These are phyloP conservation scores for Hylaea fasciaria DNA, from an alignment of 2,888 invertebrate species.

Conservation along the genomic window DNA sequence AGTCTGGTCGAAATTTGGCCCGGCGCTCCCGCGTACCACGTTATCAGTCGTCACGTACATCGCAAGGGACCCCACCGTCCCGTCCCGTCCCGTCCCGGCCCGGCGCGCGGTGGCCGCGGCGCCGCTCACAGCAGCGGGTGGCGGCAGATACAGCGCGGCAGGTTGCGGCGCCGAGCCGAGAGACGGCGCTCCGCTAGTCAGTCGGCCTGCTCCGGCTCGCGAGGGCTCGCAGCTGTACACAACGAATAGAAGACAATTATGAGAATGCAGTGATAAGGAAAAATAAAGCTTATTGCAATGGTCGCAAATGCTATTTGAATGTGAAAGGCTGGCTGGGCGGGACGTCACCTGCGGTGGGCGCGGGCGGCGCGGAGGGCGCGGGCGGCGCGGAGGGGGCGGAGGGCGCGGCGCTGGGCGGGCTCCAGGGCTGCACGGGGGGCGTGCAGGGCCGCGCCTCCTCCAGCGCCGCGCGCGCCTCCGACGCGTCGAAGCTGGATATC, in stretches of 20 bases:
- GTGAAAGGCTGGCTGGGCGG: too few species aligned
- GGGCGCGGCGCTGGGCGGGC: constrained; percentile 52
- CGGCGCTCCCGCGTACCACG: too few species aligned
- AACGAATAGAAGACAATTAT: too few species aligned
- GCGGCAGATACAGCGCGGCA: constrained; percentile 33
- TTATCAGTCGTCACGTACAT: too few species aligned
- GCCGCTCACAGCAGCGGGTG: not conserved
- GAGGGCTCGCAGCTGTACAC: too few species aligned
- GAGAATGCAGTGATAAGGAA: too few species aligned
- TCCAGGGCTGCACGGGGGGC: constrained; percentile 74
- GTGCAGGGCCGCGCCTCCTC: constrained; percentile 55
- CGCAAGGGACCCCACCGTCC: too few species aligned
- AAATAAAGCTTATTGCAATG: too few species aligned
- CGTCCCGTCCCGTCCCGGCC: too few species aligned
- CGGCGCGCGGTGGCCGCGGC: too few species aligned
- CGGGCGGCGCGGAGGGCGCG: constrained; percentile 28
- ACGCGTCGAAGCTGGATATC: constrained; percentile 62
- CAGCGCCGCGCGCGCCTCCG: constrained; percentile 24
- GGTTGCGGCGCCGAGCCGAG: constrained; percentile 29
- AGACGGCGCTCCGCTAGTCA: constrained; percentile 20
- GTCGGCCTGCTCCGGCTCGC: constrained; percentile 30
- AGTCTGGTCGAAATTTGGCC: too few species aligned
- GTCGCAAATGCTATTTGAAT: too few species aligned
- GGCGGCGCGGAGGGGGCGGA: constrained; percentile 35
- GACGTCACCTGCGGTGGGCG: not conserved